A percentile compares a stretch with the other conserved stretches of the same genome.
These are phyloP conservation scores for Crematogaster levior DNA, from an alignment of 2,888 invertebrate species.

Conservation along the genomic window DNA sequence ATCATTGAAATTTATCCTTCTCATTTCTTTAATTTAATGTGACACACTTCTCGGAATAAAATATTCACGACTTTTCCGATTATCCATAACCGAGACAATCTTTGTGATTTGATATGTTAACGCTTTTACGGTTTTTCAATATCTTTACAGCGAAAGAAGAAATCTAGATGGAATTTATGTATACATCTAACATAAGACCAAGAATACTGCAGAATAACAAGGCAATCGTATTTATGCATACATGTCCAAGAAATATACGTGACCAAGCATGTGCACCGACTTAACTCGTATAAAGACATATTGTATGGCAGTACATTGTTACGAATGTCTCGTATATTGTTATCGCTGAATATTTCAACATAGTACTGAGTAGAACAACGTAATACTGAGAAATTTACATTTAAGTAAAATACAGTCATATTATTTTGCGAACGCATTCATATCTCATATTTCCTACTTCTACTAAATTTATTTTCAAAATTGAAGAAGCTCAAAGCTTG, in stretches of 20 bases:
- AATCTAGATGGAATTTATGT: background rate
- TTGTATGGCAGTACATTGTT: background rate
- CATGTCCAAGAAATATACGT: slow-evolving; percentile 9
- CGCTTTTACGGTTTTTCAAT: background rate
- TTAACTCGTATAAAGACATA: slow-evolving; percentile 9
- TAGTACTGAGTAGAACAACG: no score
- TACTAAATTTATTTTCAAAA: background rate
- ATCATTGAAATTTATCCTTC: slow-evolving; percentile 7
- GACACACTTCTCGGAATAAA: slow-evolving; percentile 4
- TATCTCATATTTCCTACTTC: background rate
- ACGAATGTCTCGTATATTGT: background rate
- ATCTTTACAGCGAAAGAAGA: background rate
- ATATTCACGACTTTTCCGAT: slow-evolving; percentile 14
- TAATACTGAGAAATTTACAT: background rate
- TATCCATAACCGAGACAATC: background rate
- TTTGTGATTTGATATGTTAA: background rate
- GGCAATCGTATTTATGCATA: background rate
- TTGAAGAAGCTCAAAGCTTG: background rate
- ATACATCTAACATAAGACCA: no score
- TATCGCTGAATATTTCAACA: slow-evolving; percentile 20
- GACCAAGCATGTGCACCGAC: slow-evolving; percentile 1
- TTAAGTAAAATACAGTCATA: background rate
- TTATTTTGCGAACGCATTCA: background rate
- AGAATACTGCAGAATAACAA: slow-evolving; percentile 7
- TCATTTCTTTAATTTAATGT: background rate